Conservation (phyloP, 2,888 invertebrate species). For the Phortica okadai region DNA sequence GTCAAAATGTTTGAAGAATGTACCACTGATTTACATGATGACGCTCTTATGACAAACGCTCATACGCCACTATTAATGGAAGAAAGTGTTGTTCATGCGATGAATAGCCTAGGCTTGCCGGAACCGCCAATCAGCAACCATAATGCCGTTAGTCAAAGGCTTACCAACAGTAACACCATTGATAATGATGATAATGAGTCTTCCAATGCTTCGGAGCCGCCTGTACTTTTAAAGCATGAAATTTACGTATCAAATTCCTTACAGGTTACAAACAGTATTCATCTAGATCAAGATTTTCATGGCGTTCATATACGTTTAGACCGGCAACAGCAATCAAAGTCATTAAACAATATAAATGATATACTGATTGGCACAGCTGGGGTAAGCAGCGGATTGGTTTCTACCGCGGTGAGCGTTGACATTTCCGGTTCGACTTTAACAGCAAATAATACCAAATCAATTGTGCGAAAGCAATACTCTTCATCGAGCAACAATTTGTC, state of each 20-base stretch:
- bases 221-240: slow-evolving; percentile 69
- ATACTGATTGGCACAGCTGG: slow-evolving; percentile 45
- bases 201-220: slow-evolving; percentile 44
- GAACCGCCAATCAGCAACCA: slow-evolving; percentile 16
- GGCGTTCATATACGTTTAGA: slow-evolving; percentile 61
- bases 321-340: slow-evolving; percentile 68
- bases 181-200: slow-evolving; percentile 41
- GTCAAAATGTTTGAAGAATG: slow-evolving; percentile 34
- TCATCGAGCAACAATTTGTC: slow-evolving; percentile 55
- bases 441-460: slow-evolving; percentile 26
- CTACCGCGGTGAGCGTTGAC: background rate
- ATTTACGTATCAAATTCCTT: slow-evolving; percentile 74
- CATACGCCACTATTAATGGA: slow-evolving; percentile 48
- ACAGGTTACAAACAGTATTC: slow-evolving; percentile 72
- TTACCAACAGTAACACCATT: slow-evolving; percentile 27
- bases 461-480: slow-evolving; percentile 45
- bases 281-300: slow-evolving; percentile 66
- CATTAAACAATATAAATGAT: slow-evolving; percentile 65
- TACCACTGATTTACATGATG: slow-evolving; percentile 31
- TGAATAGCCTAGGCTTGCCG: slow-evolving; percentile 74
- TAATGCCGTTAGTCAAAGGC: background rate
- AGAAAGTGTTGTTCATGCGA: slow-evolving; percentile 64
- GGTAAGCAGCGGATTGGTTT: background rate
- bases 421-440: background rate
- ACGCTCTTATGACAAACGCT: background rate